Evolutionary conservation across 2,797 vertebrate species (phyloP), one percentile per base, ranked within the genome.

Genomic region (Notolabrus celidotus): DNA sequence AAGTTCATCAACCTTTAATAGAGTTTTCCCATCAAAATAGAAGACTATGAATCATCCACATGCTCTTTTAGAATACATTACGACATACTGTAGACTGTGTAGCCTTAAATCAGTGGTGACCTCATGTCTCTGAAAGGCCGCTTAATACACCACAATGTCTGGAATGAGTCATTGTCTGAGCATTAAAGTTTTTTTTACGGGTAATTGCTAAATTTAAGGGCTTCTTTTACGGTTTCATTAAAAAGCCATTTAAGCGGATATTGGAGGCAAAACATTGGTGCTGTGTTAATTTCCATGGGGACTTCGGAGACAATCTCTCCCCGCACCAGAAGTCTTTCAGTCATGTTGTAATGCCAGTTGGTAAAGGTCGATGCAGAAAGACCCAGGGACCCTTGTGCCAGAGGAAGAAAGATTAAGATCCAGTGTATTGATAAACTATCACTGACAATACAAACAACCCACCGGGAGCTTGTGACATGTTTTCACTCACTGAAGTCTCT

Each of bases 221-320:
- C 27, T 74, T 42, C 67, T 82, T 85, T 85, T 78, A 87, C 59
- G 63, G 60, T 89, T 90, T 89, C 82, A 91, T 93, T 91, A 90
- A 89, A 93, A 88, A 76, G 67, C 76, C 66, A 75, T 89, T 85
- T 86, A 84, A 81, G 71, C 7, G 50, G 79, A 84, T 80, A 80
- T 77, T 83, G 75, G 70, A 83, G 74, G 79, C 54, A 81, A 86
- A 92, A 90, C 88, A 91, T 85, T 88, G 87, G 82, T 74, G 72
- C 70, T 75, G 73, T 72, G 84, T 88, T 93, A 78, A 93, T 93
- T 94, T 94, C 93, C 91, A 89, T 62, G 64, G 93, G 92, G 91
- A 93, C 84, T 89, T 49, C 74, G 67, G 70, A 90, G 84, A 85
- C 89, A 91, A 92, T 92, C 84, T 86, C 76, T 71, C 68, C 20